Base-by-base conservation (phyloP, 2,113 vertebrate genomes). In the Zeus faber region DNA sequence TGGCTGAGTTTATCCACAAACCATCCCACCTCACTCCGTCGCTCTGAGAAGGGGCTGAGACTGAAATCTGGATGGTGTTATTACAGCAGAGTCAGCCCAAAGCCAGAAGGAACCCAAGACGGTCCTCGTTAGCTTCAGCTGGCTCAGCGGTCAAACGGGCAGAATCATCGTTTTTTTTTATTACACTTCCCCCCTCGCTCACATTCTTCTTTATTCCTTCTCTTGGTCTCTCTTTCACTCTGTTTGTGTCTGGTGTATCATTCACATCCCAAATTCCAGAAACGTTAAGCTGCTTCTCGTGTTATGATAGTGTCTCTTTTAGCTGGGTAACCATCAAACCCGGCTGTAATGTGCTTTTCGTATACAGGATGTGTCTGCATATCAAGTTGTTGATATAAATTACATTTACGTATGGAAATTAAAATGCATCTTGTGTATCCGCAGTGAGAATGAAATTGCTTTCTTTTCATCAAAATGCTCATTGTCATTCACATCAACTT, bases 31-130 rank as follows among this genome's bases (percentile, higher is more conserved):
- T 29, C 37, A 45, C 13, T 55, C 26, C 24, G 26, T 55, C 17
- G 6, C 16, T 14, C 16, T 6, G 33, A 35, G 37, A 13, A 14
- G n/a, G 33, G 11, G 31, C 21, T 13, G 24, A 41, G 17, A 39
- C 23, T 49, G 37, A 33, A 22, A 6, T 40, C 23, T 6, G 33
- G 22, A 40, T 14, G 20, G 2, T 26, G 55, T 49, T 40, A 24
- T 37, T 49, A 49, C 49, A 58, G 35, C 31, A 0, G 23, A 49
- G 44, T 39, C 39, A 22, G 33, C 33, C 40, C 26, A 11, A 31
- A 46, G 24, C 23, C 3, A 10, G 4, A 4, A 16, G 46, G 40
- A 21, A 47, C 16, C 7, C 8, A 40, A 23, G 33, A 26, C 24
- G 23, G 8, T 9, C 2, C 29, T 20, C 21, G 7, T 23, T 48